Base-by-base conservation (phyloP, 2,888 invertebrate species). In the Copidosoma aretas region DNA sequence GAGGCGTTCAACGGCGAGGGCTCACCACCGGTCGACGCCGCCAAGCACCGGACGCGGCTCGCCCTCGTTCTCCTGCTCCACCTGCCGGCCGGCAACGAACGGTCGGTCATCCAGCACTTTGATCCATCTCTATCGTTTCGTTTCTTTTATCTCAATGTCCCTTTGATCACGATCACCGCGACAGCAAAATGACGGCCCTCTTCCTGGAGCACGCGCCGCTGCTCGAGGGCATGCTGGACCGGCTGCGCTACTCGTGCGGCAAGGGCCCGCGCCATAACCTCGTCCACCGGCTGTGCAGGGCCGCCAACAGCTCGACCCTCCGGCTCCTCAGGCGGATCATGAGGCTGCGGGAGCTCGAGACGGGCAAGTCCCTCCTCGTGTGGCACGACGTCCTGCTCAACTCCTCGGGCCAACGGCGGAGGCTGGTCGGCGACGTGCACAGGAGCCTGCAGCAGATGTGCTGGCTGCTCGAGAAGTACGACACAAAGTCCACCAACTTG, bases 401-500 rank as follows among this genome's bases (percentile, higher is more conserved):
- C 64, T 78, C 81, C 19, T 60, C 49, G 77, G 74, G 19, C 71
- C 78, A 2, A 73, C 32, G 8, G 8, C 32, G 4, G 32, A 5
- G 32, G 3, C 32, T 3, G 53, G 73, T 76, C 3, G 75, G 74
- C 22, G 75, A 73, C 1, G 67, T 83, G 57, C 73, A 80, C 64
- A 73, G 76, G 24, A 77, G 77, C 64, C 75, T 83, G 60, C 79
- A 81, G 43, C 78, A 79, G 64, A 83, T 93, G 73, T 92, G 91
- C 77, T 87, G 89, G 57, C 85, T 93, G 25, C 83, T 93, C 17
- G 86, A 91, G 52, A 86, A 88, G 57, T 88, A 91, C 46, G 95
- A 96, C 80, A 93, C 92, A 39, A 95, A 95, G 84, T 89, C 90
- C 74, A 94, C 93, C 12, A 94, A 95, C 84, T 95, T 95, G 95